Base-by-base conservation (phyloP, 2,113 vertebrate genomes). In the Onychostruthus taczanowskii region DNA sequence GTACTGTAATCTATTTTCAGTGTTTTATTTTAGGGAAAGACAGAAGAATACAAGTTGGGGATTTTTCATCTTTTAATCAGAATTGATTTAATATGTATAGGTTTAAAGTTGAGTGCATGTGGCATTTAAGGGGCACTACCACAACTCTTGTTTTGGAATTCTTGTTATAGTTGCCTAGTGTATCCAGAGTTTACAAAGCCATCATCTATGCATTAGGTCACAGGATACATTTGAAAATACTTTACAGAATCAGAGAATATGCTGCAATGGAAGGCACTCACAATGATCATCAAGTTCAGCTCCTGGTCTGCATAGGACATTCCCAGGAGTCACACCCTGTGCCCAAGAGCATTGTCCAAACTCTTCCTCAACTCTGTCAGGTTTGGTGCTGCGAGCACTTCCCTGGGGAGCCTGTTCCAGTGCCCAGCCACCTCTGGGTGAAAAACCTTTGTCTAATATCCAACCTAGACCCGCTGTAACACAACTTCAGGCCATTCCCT, bases 111-210 rank as follows among this genome's bases (percentile, higher is more conserved):
- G 58, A 56, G 13, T 52, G 20, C 41, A 55, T 6, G 7, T 84
- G 69, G 28, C 26, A 77, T 93, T 95, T 94, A 92, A 92, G 37
- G 58, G 62, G 4, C 56, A 59, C 35, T 69, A 49, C 37, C 44
- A 77, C 55, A 69, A 44, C 15, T 43, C 39, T 44, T 87, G 27
- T 35, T 66, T 61, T 6, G 15, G 6, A 4, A 43, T 68, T 84
- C n/a, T 86, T 94, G 92, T 91, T 44, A 89, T 89, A 30, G 22
- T 58, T 56, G 18, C 53, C 90, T 55, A 63, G 7, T 90, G 56
- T 90, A 94, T 84, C 66, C 55, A 87, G 22, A 53, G 37, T 76
- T 93, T 97, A 68, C 24, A 93, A 84, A 96, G 80, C 70, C 74
- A 68, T 80, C 28, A 43, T 55, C 69, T 84, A 18, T 84, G 46